A percentile compares a stretch with the other conserved stretches of the same genome.
Conservation (phyloP, 2,888 invertebrate species). For the Drosophila vallismaia region DNA sequence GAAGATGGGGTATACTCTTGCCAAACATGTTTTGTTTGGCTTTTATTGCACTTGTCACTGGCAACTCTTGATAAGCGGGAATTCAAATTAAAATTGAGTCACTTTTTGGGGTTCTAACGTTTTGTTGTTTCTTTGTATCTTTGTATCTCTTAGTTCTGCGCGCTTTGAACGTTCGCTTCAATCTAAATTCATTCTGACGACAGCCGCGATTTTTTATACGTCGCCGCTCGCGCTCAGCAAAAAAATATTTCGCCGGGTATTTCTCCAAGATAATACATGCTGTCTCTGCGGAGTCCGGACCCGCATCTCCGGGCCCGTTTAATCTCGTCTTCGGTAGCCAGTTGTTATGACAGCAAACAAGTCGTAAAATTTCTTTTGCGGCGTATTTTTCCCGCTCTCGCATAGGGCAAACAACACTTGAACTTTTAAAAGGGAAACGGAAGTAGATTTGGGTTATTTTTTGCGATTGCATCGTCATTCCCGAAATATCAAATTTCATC, state of each 20-base stretch:
- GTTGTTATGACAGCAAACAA: conserved; percentile 73
- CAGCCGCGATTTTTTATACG: conserved; percentile 80
- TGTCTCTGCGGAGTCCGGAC: conserved; percentile 16
- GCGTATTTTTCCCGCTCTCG: conserved; percentile 15
- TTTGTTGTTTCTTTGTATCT: conserved; percentile 23
- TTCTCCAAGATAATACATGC: neutral
- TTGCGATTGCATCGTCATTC: conserved; percentile 23
- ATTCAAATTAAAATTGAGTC: conserved; percentile 15
- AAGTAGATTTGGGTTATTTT: conserved; percentile 37
- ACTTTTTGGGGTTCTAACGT: conserved; percentile 17
- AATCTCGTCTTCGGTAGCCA: conserved; percentile 55
- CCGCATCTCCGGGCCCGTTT: conserved; percentile 5
- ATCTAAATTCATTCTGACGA: conserved; percentile 81
- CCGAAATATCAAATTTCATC: conserved; percentile 31
- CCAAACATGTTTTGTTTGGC: conserved; percentile 11
- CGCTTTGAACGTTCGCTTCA: conserved; percentile 78
- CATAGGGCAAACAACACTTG: conserved; percentile 28
- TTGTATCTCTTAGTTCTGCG: conserved; percentile 63
- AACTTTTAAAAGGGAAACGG: conserved; percentile 36
- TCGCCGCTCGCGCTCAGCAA: conserved; percentile 39
- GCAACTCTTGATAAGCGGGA: neutral
- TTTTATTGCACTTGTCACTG: conserved; percentile 34
- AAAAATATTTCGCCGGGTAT: conserved; percentile 64
- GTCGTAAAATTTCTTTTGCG: conserved; percentile 66
- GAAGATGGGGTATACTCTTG: conserved; percentile 23